Evolutionary conservation across 2,113 vertebrate species (phyloP).

Genomic region (Barnardius zonarius): DNA sequence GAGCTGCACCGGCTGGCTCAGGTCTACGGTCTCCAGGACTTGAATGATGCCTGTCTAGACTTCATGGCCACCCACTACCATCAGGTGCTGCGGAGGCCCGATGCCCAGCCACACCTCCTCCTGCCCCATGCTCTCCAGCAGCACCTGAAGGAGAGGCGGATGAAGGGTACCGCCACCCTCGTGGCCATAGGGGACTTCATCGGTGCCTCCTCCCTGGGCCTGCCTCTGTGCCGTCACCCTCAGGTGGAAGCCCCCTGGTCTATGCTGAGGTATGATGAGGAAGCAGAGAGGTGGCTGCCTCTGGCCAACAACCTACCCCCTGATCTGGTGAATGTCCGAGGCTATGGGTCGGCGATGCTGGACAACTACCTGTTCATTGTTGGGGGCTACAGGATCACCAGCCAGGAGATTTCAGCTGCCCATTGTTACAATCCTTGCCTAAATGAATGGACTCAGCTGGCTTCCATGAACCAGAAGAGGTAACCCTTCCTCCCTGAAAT

Average conservation of each 20-base stretch:
- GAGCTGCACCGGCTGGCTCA: conserved; percentile 87
- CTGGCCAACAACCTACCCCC: conserved; percentile 83
- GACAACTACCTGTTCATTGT: conserved; percentile 95
- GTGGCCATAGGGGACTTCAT: conserved; percentile 86
- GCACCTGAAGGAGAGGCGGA: conserved; percentile 81
- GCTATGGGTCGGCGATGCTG: conserved; percentile 84
- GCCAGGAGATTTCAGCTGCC: conserved; percentile 89
- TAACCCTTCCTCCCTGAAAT: conserved; percentile 45
- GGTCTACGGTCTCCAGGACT: conserved; percentile 87
- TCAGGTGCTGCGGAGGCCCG: conserved; percentile 82
- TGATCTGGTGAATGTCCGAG: conserved; percentile 87
- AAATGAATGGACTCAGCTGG: conserved; percentile 89
- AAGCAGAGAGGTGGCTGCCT: conserved; percentile 84
- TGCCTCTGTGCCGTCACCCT: conserved; percentile 38
- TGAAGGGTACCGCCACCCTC: conserved; percentile 83
- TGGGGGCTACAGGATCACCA: conserved; percentile 88
- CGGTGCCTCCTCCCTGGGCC: conserved; percentile 65
- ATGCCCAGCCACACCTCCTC: conserved; percentile 74
- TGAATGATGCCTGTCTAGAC: conserved; percentile 81
- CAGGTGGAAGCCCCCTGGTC: conserved; percentile 82
- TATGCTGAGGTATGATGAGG: conserved; percentile 87
- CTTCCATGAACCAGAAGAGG: conserved; percentile 97
- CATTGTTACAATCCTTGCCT: conserved; percentile 93
- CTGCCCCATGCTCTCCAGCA: conserved; percentile 72
- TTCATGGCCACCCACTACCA: conserved; percentile 89